Evolutionary conservation across 2,888 invertebrate species (phyloP).

Genomic region (Caradrina clavipalpis): DNA sequence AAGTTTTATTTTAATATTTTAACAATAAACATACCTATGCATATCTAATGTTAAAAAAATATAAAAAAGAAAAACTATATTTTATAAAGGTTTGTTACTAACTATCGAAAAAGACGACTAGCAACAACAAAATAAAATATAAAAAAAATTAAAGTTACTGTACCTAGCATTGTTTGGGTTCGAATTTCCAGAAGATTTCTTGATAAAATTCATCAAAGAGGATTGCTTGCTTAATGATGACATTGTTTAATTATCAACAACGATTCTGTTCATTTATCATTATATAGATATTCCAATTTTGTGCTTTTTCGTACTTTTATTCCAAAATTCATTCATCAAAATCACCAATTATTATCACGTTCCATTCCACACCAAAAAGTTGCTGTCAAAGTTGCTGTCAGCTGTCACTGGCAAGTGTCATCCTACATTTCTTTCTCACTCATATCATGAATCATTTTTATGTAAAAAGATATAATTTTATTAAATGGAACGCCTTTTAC

Average conservation of each 20-base stretch:
- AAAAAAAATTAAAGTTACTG: constrained; percentile 23
- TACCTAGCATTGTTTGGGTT: constrained; percentile 65
- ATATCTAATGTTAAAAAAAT: not conserved
- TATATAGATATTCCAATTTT: not conserved
- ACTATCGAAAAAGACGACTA: not conserved
- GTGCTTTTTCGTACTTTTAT: not conserved
- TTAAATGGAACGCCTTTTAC: not conserved
- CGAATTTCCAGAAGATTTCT: constrained; percentile 68
- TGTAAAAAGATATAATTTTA: not conserved
- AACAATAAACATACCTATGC: too few species aligned
- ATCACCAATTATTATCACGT: not conserved
- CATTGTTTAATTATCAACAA: constrained; percentile 31
- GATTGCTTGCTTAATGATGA: constrained; percentile 70
- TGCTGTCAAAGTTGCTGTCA: too few species aligned
- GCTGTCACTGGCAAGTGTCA: not conserved
- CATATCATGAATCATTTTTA: not conserved
- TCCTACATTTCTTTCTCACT: too few species aligned
- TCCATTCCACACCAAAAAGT: constrained; percentile 6
- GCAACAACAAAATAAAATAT: not conserved
- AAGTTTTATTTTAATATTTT: not conserved
- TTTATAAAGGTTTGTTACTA: too few species aligned
- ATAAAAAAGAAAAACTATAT: not conserved
- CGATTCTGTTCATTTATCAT: constrained; percentile 17
- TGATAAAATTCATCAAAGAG: constrained; percentile 77
- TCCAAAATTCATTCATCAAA: not conserved